Evolutionary conservation across 2,888 invertebrate genomes (phyloP), one percentile per base, ranked within the genome.

Genomic region (Coecobrya sp.): DNA sequence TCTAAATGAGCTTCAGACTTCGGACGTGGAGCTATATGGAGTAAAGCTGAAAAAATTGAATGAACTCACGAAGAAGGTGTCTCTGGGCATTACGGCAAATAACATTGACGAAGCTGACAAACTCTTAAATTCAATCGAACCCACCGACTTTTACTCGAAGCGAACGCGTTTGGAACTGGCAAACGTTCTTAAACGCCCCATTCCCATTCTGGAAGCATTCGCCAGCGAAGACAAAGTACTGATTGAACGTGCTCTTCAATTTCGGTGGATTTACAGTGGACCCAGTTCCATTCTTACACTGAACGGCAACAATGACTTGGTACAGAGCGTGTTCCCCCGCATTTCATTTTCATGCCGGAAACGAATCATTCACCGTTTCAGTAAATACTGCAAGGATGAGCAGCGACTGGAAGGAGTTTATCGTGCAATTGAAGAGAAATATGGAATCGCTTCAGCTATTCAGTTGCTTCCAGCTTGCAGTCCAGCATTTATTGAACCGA

Each of bases 331-430:
- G 13, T 93, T 93, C 25, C 94, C 94, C 1, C 79, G 86, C 8
- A 88, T 93, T 36, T 93, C 93, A 11, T 93, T 91, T 59, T 92
- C 91, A n/a, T 91, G 92, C n/a, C 76, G 94, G 55, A 91, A 91
- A 59, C 90, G 91, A 70, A 65, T 94, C 36, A 89, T 94, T 36
- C 92, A 93, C 16, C 88, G 90, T 13, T 27, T 94, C 25, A 93
- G 93, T 22, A 92, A 87, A 22, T 91, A 91, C 65, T 89, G 92
- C 42, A 86, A 92, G 16, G 92, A 93, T 73, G 84, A 84, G 10
- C 70, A 91, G 16, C 59, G 92, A n/a, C 87, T 93, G 8, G 89
- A 93, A n/a, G 79, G 84, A 19, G 88, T 94, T 42, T 94, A 92
- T 42, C 76, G 91, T 13, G 88, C 93, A 10, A 59, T 94, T 4